A percentile compares a stretch with the other conserved stretches of the same genome.
phyloP scores from a whole-genome alignment of 2,113 vertebrate genomes.

The Nestor notabilis region DNA sequence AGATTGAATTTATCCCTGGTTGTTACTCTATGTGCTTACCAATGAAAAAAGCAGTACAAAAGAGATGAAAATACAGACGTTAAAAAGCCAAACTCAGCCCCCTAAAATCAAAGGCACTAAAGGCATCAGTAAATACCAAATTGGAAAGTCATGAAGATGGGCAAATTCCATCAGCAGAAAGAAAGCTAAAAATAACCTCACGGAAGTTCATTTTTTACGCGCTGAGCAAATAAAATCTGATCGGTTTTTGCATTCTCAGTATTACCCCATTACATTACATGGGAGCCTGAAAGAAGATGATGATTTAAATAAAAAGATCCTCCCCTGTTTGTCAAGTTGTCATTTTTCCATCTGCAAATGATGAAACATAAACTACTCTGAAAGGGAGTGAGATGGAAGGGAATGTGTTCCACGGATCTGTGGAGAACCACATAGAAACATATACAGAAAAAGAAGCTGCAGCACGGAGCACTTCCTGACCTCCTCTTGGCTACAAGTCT shows the following conservation, averaged over 20 bases:
- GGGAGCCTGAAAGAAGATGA: slow-evolving; percentile 25
- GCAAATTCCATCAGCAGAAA: slow-evolving; percentile 27
- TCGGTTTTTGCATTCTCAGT: slow-evolving; percentile 50
- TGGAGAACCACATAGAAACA: slow-evolving; percentile 71
- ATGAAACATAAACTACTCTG: slow-evolving; percentile 61
- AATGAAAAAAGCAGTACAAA: slow-evolving; percentile 60
- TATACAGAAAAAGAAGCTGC: slow-evolving; percentile 68
- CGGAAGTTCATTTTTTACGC: background rate
- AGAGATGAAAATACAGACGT: slow-evolving; percentile 45
- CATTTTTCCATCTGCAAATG: slow-evolving; percentile 68
- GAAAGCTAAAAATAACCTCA: slow-evolving; percentile 47
- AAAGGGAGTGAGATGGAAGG: slow-evolving; percentile 43
- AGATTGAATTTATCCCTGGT: slow-evolving; percentile 66
- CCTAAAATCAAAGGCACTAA: slow-evolving; percentile 62
- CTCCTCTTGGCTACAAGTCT: slow-evolving; percentile 62
- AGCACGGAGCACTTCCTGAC: slow-evolving; percentile 64
- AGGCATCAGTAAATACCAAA: slow-evolving; percentile 56
- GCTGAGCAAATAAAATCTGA: background rate
- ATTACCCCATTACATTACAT: slow-evolving; percentile 44
- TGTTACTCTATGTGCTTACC: slow-evolving; percentile 62
- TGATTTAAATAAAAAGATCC: slow-evolving; percentile 66
- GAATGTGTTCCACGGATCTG: slow-evolving; percentile 61
- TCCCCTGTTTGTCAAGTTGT: slow-evolving; percentile 62
- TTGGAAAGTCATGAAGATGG: slow-evolving; percentile 21
- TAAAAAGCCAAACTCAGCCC: background rate